Conservation (phyloP, 2,113 vertebrate genomes). For the Girardinichthys multiradiatus region DNA sequence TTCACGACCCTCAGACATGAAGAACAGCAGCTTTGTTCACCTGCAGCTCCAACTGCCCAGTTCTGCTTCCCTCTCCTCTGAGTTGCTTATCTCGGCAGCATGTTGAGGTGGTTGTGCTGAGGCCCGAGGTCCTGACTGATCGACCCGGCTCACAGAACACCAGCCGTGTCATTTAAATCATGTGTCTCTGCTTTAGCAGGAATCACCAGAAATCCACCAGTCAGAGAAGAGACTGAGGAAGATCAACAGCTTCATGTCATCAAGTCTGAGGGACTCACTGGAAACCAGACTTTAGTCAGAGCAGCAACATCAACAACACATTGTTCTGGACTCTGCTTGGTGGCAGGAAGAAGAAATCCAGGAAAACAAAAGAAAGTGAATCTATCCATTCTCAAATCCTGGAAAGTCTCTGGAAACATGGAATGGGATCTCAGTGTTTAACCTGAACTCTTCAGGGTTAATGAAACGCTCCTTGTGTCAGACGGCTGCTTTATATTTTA, state of each 20-base stretch:
- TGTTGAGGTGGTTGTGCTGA: not conserved
- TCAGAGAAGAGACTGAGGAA: slow-evolving; percentile 38
- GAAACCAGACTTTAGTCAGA: slow-evolving; percentile 33
- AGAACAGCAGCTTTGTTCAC: slow-evolving; percentile 60
- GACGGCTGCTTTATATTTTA: slow-evolving; percentile 69
- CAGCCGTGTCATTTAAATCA: slow-evolving; percentile 49
- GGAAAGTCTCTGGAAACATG: no score
- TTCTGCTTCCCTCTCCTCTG: slow-evolving; percentile 22
- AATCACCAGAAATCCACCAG: slow-evolving; percentile 37
- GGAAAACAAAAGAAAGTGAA: slow-evolving; percentile 65
- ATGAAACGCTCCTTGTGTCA: slow-evolving; percentile 49
- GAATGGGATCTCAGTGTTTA: slow-evolving; percentile 64
- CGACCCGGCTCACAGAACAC: slow-evolving; percentile 48
- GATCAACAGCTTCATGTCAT: slow-evolving; percentile 53
- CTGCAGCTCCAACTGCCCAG: slow-evolving; percentile 36
- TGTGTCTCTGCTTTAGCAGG: no score
- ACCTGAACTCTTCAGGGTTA: slow-evolving; percentile 60
- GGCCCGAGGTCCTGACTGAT: slow-evolving; percentile 25
- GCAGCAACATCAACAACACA: slow-evolving; percentile 36
- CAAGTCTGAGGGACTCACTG: not conserved
- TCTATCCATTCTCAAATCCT: no score
- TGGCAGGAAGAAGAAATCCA: slow-evolving; percentile 66
- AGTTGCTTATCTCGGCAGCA: slow-evolving; percentile 7
- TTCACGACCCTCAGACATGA: no score
- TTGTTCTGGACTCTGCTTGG: slow-evolving; percentile 61